A percentile compares a stretch with the other conserved stretches of the same genome.
Conservation (phyloP, 2,113 vertebrate genomes). For the Oostethus manadensis region DNA sequence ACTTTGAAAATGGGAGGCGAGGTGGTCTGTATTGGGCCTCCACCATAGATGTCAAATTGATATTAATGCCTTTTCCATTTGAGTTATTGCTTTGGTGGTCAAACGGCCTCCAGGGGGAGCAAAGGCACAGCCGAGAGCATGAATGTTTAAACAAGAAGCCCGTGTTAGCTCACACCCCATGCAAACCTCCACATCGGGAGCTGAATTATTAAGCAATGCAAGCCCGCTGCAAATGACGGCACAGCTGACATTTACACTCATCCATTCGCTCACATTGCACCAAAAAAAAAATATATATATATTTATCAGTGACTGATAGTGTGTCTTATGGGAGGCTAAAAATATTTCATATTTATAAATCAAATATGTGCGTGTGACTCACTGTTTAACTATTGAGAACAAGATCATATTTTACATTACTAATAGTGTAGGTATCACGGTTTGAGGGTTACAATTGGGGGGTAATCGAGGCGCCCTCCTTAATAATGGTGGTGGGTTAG, state of each 20-base stretch:
- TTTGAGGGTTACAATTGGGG: too few species aligned
- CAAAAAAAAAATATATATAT: too few species aligned
- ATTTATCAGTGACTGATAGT: constrained; percentile 13
- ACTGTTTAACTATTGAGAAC: too few species aligned
- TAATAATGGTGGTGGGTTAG: too few species aligned
- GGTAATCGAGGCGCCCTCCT: too few species aligned
- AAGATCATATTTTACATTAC: too few species aligned
- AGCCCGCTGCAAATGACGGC: constrained; percentile 46
- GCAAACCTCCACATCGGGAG: constrained; percentile 49
- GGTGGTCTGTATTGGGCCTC: constrained; percentile 8
- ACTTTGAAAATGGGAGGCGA: neutral
- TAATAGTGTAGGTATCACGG: too few species aligned
- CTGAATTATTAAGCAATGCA: constrained; percentile 65
- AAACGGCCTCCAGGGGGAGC: constrained; percentile 56
- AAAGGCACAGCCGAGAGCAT: constrained; percentile 55
- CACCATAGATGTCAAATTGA: constrained; percentile 53
- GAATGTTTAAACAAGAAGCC: constrained; percentile 68
- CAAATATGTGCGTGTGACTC: neutral
- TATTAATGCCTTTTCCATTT: constrained; percentile 67
- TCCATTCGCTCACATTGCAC: constrained; percentile 22
- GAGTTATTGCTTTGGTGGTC: constrained; percentile 59
- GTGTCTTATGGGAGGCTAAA: constrained; percentile 4
- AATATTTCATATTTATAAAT: constrained; percentile 17
- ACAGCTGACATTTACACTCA: constrained; percentile 48
- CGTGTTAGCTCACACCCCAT: constrained; percentile 57